A percentile compares a stretch with the other conserved stretches of the same genome.
Conservation (phyloP, 2,797 vertebrate genomes). For the Cuniculus paca region DNA sequence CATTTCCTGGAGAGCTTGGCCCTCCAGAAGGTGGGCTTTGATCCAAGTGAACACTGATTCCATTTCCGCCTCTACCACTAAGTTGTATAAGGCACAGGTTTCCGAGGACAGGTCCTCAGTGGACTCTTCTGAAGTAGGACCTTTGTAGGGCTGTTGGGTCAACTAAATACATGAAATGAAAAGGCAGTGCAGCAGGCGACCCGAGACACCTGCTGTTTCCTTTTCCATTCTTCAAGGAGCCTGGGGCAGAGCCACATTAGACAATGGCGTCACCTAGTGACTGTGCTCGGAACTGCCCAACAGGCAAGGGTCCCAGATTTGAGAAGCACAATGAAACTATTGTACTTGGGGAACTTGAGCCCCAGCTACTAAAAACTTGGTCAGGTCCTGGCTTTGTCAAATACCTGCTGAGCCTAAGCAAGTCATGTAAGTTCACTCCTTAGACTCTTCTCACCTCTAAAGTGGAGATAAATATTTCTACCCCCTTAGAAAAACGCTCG, state of each 20-base stretch:
- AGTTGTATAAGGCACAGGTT: not conserved
- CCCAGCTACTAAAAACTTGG: not conserved
- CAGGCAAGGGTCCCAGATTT: not conserved
- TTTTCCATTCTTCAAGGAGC: not conserved
- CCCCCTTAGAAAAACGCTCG: not conserved
- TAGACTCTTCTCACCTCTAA: not conserved
- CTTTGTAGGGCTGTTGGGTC: not conserved
- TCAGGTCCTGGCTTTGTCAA: not conserved
- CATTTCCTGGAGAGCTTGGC: not conserved
- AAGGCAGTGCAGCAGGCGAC: accelerated
- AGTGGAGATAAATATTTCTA: not conserved
- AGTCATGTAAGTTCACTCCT: not conserved
- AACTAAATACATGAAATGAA: not conserved
- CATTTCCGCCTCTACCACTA: not conserved
- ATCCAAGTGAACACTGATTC: not conserved
- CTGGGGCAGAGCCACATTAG: not conserved
- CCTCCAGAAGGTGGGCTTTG: not conserved
- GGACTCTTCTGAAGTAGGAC: not conserved
- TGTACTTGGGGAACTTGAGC: not conserved
- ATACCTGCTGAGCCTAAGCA: not conserved
- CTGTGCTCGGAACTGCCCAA: not conserved
- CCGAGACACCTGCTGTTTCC: not conserved
- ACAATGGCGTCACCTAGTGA: not conserved
- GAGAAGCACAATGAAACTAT: not conserved
- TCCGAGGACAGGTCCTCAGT: not conserved